Evolutionary conservation across 2,113 vertebrate genomes (phyloP), one percentile per base, ranked within the genome.

Genomic region (Guaruba guarouba): DNA sequence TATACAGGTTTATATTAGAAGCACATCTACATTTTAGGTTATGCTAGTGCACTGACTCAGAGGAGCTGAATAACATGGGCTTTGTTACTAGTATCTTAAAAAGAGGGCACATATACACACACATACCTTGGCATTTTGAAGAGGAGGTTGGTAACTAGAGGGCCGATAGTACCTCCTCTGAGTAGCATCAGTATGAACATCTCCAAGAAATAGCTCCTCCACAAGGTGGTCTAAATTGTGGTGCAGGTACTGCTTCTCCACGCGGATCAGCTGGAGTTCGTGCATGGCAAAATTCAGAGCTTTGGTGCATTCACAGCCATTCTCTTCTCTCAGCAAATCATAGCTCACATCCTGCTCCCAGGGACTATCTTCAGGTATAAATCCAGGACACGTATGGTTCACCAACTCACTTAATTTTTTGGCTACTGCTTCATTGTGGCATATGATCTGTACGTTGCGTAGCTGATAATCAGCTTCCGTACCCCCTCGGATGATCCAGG

Each of bases 281-380:
- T 99, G 99, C 99, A 99, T 99, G 97, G 99, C 98, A 57, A 99
- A 99, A 97, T 99, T 99, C 79, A 99, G 97, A 27, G 98, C 99
- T 75, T 96, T 97, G 69, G 98, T 98, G 95, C 99, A 99, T 96
- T 99, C 98, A 1, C 97, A 98, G 91, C 98, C 98, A 0, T 97
- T 98, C 35, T 99, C 99, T 75, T 99, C 99, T 49, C 97, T 98
- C 98, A 98, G 98, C 85, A 99, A 97, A 92, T 99, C 98, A 1
- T 99, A 99, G 89, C 95, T 96, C 46, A 97, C 78, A 10, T 98
- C 97, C 46, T 98, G 98, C 59, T 98, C 97, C 99, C 98, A 99
- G 73, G 98, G 86, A 19, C 78, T 95, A 13, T 95, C 96, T 10
- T 73, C 86, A 33, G 96, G 84, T 33, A 98, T 80, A 61, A 98